These are phyloP conservation scores for Chloropsis hardwickii DNA, from an alignment of 2,113 vertebrate species.

Conservation along the genomic window DNA sequence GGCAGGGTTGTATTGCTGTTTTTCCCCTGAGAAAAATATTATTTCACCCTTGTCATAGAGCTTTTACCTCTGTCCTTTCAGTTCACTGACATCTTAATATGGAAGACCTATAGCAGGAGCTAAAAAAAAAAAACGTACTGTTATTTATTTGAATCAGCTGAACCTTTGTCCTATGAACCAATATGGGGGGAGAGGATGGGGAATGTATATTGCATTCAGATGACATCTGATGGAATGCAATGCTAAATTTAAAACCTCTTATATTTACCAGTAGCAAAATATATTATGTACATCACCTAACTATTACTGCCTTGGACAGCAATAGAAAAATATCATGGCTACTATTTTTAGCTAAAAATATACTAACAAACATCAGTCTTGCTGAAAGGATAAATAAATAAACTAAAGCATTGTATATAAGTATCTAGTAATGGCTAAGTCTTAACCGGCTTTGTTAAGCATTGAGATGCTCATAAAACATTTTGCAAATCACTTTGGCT, in stretches of 20 bases:
- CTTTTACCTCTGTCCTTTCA: neutral
- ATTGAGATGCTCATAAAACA: neutral
- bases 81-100: neutral
- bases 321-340: neutral
- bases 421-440: neutral
- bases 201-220: neutral
- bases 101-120: neutral
- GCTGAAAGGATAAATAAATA: neutral
- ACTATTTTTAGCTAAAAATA: neutral
- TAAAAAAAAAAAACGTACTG: neutral
- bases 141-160: neutral
- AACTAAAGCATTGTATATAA: neutral
- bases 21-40: neutral
- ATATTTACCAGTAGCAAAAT: neutral
- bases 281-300: neutral
- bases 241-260: neutral
- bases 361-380: neutral
- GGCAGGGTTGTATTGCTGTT: neutral
- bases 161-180: neutral
- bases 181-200: accelerated
- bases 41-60: neutral
- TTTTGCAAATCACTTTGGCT: neutral
- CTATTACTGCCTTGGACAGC: neutral
- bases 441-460: neutral
- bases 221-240: neutral